Evolutionary conservation across 1,140 invertebrate genomes (phyloP), one percentile per base, ranked within the genome.

Genomic region (Caerostris extrusa): DNA sequence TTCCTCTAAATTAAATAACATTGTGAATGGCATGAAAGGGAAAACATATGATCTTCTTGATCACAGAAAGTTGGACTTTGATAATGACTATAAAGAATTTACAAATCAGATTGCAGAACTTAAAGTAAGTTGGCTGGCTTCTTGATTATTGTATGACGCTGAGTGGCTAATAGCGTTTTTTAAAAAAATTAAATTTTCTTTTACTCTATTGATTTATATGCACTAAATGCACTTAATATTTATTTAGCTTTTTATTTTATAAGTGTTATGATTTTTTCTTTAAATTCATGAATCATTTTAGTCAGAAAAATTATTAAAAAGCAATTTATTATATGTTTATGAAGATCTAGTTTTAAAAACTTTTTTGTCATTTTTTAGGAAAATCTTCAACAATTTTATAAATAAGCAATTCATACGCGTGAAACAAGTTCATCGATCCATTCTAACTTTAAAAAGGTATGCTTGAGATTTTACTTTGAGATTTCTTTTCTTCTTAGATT

Each of bases 21-120:
- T 93, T 69, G 67, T 90, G 81, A 83, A 82, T 58, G n/a, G 19
- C 7, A 85, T 94, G 34, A 94, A 94, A 7, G 98, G 97, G 5
- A 98, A 98, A 96, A 97, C 97, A 14, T 99, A 99, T 95, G 98
- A 99, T 95, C 99, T 98, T 95, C 96, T 99, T 10, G 98, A 99
- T 96, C 98, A 99, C 94, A 97, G 98, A 88, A 98, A 99, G 96
- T 96, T 96, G 3, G 98, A 98, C 91, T 99, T 99, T 95, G 98
- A 99, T 95, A 96, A 96, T 12, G 98, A 99, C 95, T 99, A 98
- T 95, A 97, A 98, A 83, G 96, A 96, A 2, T 99, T 99, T 95
- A 97, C 98, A 95, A 96, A 96, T 8, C 97, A 97, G 95, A 98
- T 97, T 0, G 97, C 98, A 94, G 96, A 97, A 1, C 95, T 99